These are phyloP conservation scores for Micromesistius poutassou DNA, from an alignment of 2,797 vertebrate genomes.

Conservation along the genomic window DNA sequence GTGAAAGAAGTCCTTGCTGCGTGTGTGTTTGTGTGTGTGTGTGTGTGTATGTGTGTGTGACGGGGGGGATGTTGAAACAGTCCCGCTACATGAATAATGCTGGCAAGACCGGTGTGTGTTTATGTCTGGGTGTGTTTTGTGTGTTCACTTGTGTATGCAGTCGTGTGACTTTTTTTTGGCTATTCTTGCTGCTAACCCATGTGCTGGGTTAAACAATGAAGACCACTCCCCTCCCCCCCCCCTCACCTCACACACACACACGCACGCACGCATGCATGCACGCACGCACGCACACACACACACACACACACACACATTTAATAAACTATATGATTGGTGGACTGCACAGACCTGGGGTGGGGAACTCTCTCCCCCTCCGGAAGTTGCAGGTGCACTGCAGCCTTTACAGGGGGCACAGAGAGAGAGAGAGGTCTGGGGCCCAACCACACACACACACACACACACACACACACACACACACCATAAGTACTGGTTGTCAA, in stretches of 20 bases:
- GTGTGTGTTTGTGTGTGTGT: no score
- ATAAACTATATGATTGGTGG: no score
- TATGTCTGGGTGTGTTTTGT: background rate
- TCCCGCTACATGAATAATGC: background rate
- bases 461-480: background rate
- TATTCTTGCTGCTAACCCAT: background rate
- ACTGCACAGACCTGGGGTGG: background rate
- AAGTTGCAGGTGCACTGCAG: background rate
- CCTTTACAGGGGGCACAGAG: background rate
- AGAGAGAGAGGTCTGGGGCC: background rate
- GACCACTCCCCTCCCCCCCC: no score
- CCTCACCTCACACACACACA: background rate
- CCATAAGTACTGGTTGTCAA: conserved; percentile 20
- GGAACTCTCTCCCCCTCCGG: background rate
- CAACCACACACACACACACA: background rate
- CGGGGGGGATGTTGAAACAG: background rate
- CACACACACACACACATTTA: background rate
- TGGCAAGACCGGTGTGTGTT: background rate
- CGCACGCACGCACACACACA: no score
- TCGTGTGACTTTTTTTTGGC: background rate
- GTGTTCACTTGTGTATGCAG: background rate
- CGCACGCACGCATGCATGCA: background rate
- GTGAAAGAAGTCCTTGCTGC: background rate
- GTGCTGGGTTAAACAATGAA: background rate
- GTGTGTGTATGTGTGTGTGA: background rate